Base-by-base conservation (phyloP, 1,140 invertebrate genomes). In the Caenorhabditis latens region DNA sequence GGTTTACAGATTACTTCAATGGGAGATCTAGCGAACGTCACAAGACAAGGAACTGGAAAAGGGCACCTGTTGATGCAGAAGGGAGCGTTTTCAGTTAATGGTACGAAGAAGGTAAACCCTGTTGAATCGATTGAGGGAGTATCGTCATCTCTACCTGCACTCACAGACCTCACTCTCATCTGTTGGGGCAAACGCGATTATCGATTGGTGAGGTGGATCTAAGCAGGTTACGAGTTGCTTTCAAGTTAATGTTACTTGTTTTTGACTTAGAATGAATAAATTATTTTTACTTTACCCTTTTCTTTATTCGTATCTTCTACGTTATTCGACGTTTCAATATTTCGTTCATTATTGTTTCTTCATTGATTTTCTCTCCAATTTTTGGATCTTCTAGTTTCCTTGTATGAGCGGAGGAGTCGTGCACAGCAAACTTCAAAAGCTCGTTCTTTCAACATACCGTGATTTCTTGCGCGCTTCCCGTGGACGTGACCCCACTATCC, bases 51-150 rank as follows among this genome's bases (percentile, higher is more conserved):
- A 42, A 88, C 21, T 24, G 42, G 86, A 32, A 88, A 88, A 79
- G 90, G 89, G 0, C 24, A 84, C 24, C 19, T 79, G 11, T 67
- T 91, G 6, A 90, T 91, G 89, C 84, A 48, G 50, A 86, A 79
- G 16, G 91, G 91, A 46, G 89, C 88, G 14, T 88, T 91, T 58
- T 86, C 86, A 11, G 63, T 91, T 16, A 91, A 92, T 67, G 91
- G 91, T 58, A 57, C 65, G n/a, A 89, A 90, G 82, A 46, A 65
- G 24, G 48, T 32, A 19, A 87, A 92, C 61, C 88, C 91, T 1
- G 19, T 61, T 16, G 53, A 87, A 79, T 43, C 75, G 16, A 24
- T 92, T 7, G 32, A 79, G 42, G 43, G 71, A 13, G 43, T 75
- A 11, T 40, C 58, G 14, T n/a, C 88, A n/a, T 53, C 85, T 65